phyloP scores from a whole-genome alignment of 2,797 vertebrate genomes.

The Platyrinchus mystaceus region DNA sequence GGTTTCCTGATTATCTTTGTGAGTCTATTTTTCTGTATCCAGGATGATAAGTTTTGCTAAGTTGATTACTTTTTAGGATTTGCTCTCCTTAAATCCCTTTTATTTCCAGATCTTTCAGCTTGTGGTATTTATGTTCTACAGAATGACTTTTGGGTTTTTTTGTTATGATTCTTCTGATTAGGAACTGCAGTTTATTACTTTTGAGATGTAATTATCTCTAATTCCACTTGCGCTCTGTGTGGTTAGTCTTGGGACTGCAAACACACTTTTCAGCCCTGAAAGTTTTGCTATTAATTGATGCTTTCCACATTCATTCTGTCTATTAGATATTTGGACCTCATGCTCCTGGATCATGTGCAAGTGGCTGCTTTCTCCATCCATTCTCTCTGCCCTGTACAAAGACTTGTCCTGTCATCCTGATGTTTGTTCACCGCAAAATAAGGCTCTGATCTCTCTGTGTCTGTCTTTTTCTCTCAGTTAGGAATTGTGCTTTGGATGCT shows the following conservation, averaged over 20 bases:
- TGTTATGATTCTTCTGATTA: background rate
- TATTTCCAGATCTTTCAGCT: background rate
- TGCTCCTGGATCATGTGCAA: background rate
- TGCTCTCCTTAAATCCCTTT: background rate
- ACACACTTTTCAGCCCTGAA: background rate
- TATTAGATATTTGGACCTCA: background rate
- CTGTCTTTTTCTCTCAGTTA: background rate
- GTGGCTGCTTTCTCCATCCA: background rate
- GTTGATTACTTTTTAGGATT: background rate
- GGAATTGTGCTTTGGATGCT: background rate
- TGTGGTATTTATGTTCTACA: background rate
- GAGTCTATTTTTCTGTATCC: background rate
- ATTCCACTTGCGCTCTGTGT: background rate
- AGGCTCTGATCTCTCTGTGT: background rate
- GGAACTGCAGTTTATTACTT: background rate
- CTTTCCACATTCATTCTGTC: fast-evolving
- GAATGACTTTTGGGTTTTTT: background rate
- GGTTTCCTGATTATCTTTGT: background rate
- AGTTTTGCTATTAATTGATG: background rate
- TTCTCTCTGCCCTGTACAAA: background rate
- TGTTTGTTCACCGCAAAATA: background rate
- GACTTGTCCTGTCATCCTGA: background rate
- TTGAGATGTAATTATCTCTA: background rate
- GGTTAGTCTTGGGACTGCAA: background rate
- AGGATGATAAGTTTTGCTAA: background rate